Evolutionary conservation across 2,888 invertebrate genomes (phyloP), one percentile per base, ranked within the genome.

Genomic region (Tipula unca): DNA sequence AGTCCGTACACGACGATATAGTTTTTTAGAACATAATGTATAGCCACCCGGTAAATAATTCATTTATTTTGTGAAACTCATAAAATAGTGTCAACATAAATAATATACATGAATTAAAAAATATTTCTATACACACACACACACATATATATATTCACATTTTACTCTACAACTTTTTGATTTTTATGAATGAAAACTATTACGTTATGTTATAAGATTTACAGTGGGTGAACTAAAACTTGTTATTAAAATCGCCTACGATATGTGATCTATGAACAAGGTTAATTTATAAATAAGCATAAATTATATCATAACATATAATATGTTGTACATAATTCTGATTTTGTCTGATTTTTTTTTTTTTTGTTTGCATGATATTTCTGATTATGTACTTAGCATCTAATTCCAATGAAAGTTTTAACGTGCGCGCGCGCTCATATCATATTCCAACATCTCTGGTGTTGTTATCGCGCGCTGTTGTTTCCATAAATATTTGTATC

Each of bases 201-300:
- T 69, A 25, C 69, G 69, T 69, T 69, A 69, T 54, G 48, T 17
- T 54, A 36, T 48, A 17, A 17, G 48, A 48, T 10, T 25, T 69
- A 69, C 69, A 69, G 69, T 69, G 69, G 69, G 69, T 69, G 69
- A 69, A 69, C 2, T 69, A 69, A 69, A 69, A 69, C 69, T 69
- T 69, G 69, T 69, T 69, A 69, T 69, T 69, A 69, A 69, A 69
- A 69, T 69, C 69, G 69, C 69, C 69, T 25, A 69, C 69, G 69
- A 10, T n/a, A n/a, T 25, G 10, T 69, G 69, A 69, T 69, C 69
- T 69, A 69, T 69, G 69, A 69, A 69, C 69, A 69, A 69, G 69
- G 69, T 69, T 69, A 69, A 25, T 10, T 25, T 69, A 25, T 25
- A 25, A 69, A 25, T 69, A 20, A 69, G 69, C 48, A 48, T 48